A percentile compares a stretch with the other conserved stretches of the same genome.
Evolutionary conservation across 2,113 vertebrate species (phyloP).

Genomic region (Globicephala melas): DNA sequence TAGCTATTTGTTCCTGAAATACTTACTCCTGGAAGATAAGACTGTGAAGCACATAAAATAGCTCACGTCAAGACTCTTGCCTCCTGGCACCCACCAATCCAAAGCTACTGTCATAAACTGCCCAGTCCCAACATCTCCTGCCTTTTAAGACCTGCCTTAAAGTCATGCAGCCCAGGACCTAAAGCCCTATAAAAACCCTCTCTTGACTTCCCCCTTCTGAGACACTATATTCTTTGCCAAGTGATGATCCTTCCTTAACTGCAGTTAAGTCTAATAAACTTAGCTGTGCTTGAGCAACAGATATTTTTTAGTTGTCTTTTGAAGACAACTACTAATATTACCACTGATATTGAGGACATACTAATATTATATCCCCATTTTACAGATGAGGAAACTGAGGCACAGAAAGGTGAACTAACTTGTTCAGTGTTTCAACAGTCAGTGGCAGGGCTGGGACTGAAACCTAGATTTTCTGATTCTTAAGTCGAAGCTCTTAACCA

Average conservation of each 20-base stretch:
- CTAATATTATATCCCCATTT: neutral
- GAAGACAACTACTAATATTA: neutral
- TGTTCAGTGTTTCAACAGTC: neutral
- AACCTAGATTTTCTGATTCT: neutral
- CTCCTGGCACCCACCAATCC: neutral
- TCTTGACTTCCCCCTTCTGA: neutral
- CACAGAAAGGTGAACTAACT: neutral
- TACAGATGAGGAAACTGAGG: neutral
- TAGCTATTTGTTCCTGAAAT: neutral
- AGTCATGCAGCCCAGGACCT: neutral
- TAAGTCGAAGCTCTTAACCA: conserved; percentile 15
- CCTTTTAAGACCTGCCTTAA: neutral
- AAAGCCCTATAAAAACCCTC: neutral
- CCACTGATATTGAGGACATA: neutral
- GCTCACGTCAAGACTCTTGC: neutral
- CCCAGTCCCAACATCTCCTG: neutral
- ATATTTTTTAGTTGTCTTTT: neutral
- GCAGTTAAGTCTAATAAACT: neutral
- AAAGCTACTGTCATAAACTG: neutral
- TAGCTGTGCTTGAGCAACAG: neutral
- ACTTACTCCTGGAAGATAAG: neutral
- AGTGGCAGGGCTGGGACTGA: neutral
- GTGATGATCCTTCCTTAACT: neutral
- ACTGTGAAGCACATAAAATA: neutral
- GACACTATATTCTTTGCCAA: neutral